Evolutionary conservation across 2,113 vertebrate genomes (phyloP), one percentile per base, ranked within the genome.

Genomic region (human): DNA sequence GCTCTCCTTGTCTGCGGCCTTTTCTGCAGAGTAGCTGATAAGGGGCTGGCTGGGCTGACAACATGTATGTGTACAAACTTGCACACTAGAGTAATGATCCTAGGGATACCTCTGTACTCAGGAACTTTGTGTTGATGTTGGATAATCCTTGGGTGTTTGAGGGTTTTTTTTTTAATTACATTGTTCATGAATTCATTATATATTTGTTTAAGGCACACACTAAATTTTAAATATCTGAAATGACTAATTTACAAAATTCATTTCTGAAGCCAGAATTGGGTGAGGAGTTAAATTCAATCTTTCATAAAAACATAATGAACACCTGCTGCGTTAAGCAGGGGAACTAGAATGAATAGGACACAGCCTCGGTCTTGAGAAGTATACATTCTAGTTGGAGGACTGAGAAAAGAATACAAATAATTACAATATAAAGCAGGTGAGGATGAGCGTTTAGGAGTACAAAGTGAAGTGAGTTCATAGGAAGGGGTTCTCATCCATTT

Each of bases 21-120:
- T 90, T 92, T 85, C 92, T 96, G 59, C 55, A 81, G 85, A 87
- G 48, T 88, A 93, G 52, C 92, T 84, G 97, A 70, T 94, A 72
- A 98, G 89, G 68, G 89, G 30, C n/a, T 79, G 18, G 59, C 87
- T 95, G 87, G 32, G 90, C 75, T 93, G 89, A 27, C 38, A 86
- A 70, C 48, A 23, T 75, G 38, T 87, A 84, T 89, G 35, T 88
- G 75, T 30, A 97, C 73, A 97, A 89, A 96, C 27, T 78, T 18
- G 38, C 43, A 59, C 72, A 23, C 16, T 87, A 20, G 88, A 89
- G 45, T 87, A 59, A 92, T 72, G 13, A 59, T 95, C 35, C 22
- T 38, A 70, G 14, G 52, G 8, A 35, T 50, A 50, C 92, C 93
- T 80, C 72, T 93, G 50, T 18, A 75, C 0, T 93, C 70, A 96